A percentile compares a stretch with the other conserved stretches of the same genome.
These are phyloP conservation scores for Tridacna crocea DNA, from an alignment of 2,888 invertebrate genomes.

Conservation along the genomic window DNA sequence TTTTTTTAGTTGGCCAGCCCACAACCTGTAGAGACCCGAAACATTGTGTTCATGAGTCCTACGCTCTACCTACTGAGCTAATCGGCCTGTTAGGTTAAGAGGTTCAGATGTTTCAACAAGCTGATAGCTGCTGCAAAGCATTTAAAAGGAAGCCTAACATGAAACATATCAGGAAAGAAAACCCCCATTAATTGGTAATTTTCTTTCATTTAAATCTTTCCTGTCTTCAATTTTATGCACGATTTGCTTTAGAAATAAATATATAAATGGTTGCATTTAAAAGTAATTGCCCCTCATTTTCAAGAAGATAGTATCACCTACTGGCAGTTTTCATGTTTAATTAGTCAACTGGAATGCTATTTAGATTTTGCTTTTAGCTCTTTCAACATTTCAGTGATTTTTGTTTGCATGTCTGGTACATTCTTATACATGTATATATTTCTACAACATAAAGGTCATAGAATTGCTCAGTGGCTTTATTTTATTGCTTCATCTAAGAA, in stretches of 20 bases:
- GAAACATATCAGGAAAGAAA: slow-evolving; percentile 6
- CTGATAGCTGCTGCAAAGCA: slow-evolving; percentile 6
- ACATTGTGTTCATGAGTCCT: too few relatives aligned
- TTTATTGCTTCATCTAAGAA: too few relatives aligned
- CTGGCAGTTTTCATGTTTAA: slow-evolving; percentile 5
- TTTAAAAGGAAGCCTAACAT: not conserved
- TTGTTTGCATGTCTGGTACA: too few relatives aligned
- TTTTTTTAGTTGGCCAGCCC: too few relatives aligned
- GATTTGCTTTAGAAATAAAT: slow-evolving; percentile 4
- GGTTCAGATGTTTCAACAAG: too few relatives aligned
- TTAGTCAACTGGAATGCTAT: slow-evolving; percentile 4
- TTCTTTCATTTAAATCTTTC: slow-evolving; percentile 3
- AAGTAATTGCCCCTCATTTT: slow-evolving; percentile 8
- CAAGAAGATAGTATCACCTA: slow-evolving; percentile 5
- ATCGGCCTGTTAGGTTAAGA: too few relatives aligned
- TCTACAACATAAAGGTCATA: too few relatives aligned
- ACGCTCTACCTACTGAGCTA: too few relatives aligned
- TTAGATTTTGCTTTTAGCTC: not conserved
- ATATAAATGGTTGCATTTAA: slow-evolving; percentile 1
- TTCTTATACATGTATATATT: too few relatives aligned
- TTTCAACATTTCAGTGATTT: too few relatives aligned
- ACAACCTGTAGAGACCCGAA: too few relatives aligned
- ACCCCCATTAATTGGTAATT: not conserved
- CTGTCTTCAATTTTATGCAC: not conserved
- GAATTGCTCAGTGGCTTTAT: too few relatives aligned